These are phyloP conservation scores for Mythimna vitellina DNA, from an alignment of 2,888 invertebrate genomes.

Conservation along the genomic window DNA sequence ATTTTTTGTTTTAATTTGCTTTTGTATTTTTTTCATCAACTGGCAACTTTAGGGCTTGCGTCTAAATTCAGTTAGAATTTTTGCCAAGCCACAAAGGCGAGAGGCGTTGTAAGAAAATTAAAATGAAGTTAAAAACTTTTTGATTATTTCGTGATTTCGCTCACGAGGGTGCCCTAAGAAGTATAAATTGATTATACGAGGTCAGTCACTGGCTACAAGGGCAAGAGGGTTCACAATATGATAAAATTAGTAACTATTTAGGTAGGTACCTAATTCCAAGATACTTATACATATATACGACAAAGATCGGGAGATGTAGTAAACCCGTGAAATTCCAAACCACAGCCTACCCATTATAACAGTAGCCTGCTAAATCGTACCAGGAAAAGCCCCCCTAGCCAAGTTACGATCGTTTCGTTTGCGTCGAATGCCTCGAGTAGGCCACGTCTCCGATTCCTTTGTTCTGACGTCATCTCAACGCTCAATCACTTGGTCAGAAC, in stretches of 20 bases:
- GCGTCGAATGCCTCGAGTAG: too few relatives aligned
- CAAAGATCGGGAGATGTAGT: background rate
- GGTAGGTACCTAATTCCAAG: too few relatives aligned
- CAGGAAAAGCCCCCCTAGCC: too few relatives aligned
- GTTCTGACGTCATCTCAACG: too few relatives aligned
- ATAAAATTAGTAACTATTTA: too few relatives aligned
- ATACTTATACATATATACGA: too few relatives aligned
- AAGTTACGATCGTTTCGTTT: too few relatives aligned
- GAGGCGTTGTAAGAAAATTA: slow-evolving; percentile 53
- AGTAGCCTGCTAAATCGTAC: background rate
- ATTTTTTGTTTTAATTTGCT: slow-evolving; percentile 30
- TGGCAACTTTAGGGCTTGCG: slow-evolving; percentile 38
- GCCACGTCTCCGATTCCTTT: too few relatives aligned
- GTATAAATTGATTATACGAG: slow-evolving; percentile 27
- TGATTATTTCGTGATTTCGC: slow-evolving; percentile 64
- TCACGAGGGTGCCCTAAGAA: slow-evolving; percentile 10
- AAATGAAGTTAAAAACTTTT: slow-evolving; percentile 62
- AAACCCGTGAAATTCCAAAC: background rate
- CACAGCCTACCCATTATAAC: background rate
- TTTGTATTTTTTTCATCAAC: slow-evolving; percentile 46
- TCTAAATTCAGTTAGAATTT: slow-evolving; percentile 50
- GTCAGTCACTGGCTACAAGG: slow-evolving; percentile 1
- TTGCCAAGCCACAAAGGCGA: slow-evolving; percentile 43
- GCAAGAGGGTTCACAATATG: background rate
- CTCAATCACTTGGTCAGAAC: too few relatives aligned